Conservation (phyloP, 2,888 invertebrate species). For the Leptopilina syphax region DNA sequence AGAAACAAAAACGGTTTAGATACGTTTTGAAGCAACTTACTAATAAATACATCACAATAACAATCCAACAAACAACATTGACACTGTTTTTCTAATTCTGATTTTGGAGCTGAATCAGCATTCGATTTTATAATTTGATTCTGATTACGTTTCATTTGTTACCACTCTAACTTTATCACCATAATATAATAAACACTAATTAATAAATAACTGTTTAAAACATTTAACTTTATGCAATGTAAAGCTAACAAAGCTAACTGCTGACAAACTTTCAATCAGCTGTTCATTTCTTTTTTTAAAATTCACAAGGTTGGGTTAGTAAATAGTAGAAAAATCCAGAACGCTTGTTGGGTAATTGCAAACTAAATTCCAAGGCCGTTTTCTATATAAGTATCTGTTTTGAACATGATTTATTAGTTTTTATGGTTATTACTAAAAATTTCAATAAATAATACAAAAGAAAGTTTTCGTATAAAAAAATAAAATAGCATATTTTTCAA, state of each 20-base stretch:
- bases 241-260: too few relatives aligned
- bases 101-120: neutral
- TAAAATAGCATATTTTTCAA: too few relatives aligned
- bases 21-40: neutral
- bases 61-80: neutral
- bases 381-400: too few relatives aligned
- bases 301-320: neutral
- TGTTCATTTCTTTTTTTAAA: neutral
- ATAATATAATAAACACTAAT: neutral
- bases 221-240: neutral
- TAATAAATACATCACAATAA: constrained; percentile 5
- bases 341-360: neutral
- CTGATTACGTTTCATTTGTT: neutral
- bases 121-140: neutral
- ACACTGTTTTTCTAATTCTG: neutral
- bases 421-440: too few relatives aligned
- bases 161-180: neutral
- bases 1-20: neutral
- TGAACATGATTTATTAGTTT: too few relatives aligned
- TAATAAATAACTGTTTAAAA: neutral
- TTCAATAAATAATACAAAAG: too few relatives aligned
- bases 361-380: too few relatives aligned
- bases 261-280: too few relatives aligned
- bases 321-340: neutral
- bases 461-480: too few relatives aligned